Evolutionary conservation across 2,888 invertebrate genomes (phyloP), one percentile per base, ranked within the genome.

Genomic region (Drosophila longiperda): DNA sequence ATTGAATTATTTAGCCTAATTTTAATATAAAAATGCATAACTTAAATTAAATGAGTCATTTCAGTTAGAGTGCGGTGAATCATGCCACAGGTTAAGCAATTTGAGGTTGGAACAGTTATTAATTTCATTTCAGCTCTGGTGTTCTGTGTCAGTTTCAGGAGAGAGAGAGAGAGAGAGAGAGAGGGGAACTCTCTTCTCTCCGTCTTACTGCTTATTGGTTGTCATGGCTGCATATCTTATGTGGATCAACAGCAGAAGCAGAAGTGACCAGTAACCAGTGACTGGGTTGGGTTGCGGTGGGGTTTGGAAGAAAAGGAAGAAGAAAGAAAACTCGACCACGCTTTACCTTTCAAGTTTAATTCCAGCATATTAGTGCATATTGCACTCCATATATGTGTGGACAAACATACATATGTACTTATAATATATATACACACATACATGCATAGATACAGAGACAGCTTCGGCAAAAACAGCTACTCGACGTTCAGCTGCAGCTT

Each of bases 281-380:
- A 45, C 45, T 7, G 36, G 7, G 36, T 15, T 36, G 36, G 36
- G 36, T 7, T 36, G 8, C 15, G 45, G 8, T 17, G 17, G 36
- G 32, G 20, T 12, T 33, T 53, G 48, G 54, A 32, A 17, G 52
- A 48, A 23, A 12, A 49, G 29, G 29, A 29, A 29, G 29, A 29
- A 29, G 29, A 38, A 23, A 33, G 60, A 38, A 53, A 53, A 45
- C n/a, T 60, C 64, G 58, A 64, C 74, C 40, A 68, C 78, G 60
- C 33, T 74, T 69, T 63, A 52, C 65, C 74, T 62, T 61, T 52
- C 65, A 66, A 69, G 40, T 59, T 73, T 76, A 62, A 78, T 69
- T 78, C 61, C 48, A 48, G 65, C 78, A 76, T 69, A 54, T 76
- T 78, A 78, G 62, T 45, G 15, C 59, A 73, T 62, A 69, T 78